Percentiles rank a stretch among this genome's conserved stretches.
phyloP scores from a whole-genome alignment of 2,797 vertebrate genomes.

The Parambassis ranga region DNA sequence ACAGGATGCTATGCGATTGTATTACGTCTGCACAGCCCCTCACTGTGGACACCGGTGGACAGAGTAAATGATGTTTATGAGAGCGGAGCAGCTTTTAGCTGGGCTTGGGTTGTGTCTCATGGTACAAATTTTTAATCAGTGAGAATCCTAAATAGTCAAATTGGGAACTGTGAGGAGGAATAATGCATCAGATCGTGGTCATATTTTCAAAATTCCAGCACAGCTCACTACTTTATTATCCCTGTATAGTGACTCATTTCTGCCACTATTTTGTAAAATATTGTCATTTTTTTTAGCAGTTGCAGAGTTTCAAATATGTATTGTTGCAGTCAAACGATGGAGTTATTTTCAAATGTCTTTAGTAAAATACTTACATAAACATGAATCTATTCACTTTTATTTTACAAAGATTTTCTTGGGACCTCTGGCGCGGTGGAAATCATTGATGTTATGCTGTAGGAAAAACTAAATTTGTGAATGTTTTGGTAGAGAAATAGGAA shows the following conservation, averaged over 20 bases:
- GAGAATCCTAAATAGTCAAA: neutral
- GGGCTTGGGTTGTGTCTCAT: too few species aligned
- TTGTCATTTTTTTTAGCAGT: slow-evolving; percentile 27
- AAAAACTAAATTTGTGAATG: too few species aligned
- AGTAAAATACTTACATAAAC: too few species aligned
- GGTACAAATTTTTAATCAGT: too few species aligned
- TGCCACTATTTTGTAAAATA: slow-evolving; percentile 33
- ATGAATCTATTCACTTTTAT: too few species aligned
- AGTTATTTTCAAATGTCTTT: slow-evolving; percentile 25
- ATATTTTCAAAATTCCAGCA: neutral
- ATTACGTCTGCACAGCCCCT: slow-evolving; percentile 93
- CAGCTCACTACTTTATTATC: neutral
- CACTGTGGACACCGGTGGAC: slow-evolving; percentile 97
- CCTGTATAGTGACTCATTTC: neutral
- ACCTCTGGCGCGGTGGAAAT: too few species aligned
- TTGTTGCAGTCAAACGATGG: slow-evolving; percentile 52
- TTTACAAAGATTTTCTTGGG: too few species aligned
- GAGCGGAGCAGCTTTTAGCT: neutral
- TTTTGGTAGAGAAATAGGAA: too few species aligned
- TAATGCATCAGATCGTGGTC: neutral
- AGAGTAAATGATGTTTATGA: slow-evolving; percentile 72
- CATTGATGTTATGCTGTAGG: too few species aligned
- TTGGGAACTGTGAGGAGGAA: neutral
- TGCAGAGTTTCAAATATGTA: slow-evolving; percentile 32
- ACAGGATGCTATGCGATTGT: slow-evolving; percentile 94